A percentile compares a stretch with the other conserved stretches of the same genome.
Evolutionary conservation across 2,113 vertebrate genomes (phyloP).

Genomic region (Oryzias woworae): DNA sequence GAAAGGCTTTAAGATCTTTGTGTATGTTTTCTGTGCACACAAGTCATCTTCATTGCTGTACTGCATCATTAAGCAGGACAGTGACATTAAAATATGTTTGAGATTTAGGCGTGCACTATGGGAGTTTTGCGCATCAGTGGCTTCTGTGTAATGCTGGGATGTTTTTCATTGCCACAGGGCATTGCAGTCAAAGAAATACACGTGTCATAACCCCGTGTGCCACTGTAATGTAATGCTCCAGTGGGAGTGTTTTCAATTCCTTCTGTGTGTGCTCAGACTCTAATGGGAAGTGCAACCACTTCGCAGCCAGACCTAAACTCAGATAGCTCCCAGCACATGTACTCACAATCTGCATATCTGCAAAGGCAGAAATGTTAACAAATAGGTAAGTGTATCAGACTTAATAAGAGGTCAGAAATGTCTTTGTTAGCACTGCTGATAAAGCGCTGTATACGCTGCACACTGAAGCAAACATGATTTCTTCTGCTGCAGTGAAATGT

Average conservation of each 20-base stretch:
- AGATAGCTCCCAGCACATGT: constrained; percentile 18
- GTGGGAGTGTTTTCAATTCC: constrained; percentile 30
- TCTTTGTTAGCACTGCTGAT: constrained; percentile 26
- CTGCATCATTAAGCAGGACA: no score
- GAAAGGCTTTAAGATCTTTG: no score
- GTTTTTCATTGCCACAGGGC: constrained; percentile 20
- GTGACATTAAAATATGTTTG: not conserved
- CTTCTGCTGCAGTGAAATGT: constrained; percentile 43
- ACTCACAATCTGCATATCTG: constrained; percentile 7
- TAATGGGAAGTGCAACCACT: constrained; percentile 54
- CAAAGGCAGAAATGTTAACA: constrained; percentile 4
- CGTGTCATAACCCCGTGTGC: constrained; percentile 49
- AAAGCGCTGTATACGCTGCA: constrained; percentile 7
- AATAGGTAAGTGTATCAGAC: constrained; percentile 1
- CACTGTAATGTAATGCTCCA: constrained; percentile 39
- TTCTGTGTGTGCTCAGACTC: constrained; percentile 42
- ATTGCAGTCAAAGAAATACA: constrained; percentile 28
- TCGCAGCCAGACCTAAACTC: constrained; percentile 32
- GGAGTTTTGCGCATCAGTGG: not conserved
- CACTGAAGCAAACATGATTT: constrained; percentile 19
- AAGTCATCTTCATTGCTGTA: no score
- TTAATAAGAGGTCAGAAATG: constrained; percentile 28
- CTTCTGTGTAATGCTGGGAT: constrained; percentile 3
- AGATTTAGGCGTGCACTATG: not conserved
- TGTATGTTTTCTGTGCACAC: no score